These are phyloP conservation scores for Strix occidentalis DNA, from an alignment of 2,797 vertebrate genomes.

Conservation along the genomic window DNA sequence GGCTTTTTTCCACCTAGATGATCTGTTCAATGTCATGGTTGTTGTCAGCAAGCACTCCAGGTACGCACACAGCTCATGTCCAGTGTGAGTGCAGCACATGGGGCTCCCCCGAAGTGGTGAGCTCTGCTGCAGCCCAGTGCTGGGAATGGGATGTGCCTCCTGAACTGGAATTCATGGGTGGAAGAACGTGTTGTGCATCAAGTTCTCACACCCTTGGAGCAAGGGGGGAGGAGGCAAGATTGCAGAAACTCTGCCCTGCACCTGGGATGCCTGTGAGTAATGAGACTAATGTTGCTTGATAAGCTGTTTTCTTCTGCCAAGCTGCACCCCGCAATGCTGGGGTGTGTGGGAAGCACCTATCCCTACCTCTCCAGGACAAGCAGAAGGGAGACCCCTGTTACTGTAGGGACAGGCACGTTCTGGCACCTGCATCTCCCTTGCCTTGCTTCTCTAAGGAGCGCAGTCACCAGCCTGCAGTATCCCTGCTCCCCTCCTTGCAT, in stretches of 20 bases:
- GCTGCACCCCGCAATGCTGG: fast-evolving
- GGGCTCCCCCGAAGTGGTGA: neutral
- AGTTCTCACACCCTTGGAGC: neutral
- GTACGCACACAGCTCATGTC: fast-evolving
- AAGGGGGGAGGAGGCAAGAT: neutral
- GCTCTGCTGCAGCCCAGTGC: neutral
- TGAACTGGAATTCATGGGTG: neutral
- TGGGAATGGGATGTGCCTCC: neutral
- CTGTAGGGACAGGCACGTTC: neutral
- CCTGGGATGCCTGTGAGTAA: neutral
- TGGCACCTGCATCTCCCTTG: neutral
- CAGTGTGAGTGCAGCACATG: neutral
- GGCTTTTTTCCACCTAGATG: neutral
- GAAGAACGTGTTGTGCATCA: neutral
- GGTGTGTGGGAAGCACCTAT: neutral
- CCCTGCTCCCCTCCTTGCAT: neutral
- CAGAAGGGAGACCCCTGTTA: neutral
- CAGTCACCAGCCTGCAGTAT: neutral
- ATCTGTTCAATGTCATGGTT: neutral
- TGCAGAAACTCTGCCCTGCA: neutral
- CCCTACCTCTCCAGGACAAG: neutral
- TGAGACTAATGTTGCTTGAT: neutral
- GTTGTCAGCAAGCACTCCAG: neutral
- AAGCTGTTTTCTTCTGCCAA: neutral
- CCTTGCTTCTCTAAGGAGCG: neutral